These are phyloP conservation scores for Struthio camelus DNA, from an alignment of 2,113 vertebrate genomes.

Conservation along the genomic window DNA sequence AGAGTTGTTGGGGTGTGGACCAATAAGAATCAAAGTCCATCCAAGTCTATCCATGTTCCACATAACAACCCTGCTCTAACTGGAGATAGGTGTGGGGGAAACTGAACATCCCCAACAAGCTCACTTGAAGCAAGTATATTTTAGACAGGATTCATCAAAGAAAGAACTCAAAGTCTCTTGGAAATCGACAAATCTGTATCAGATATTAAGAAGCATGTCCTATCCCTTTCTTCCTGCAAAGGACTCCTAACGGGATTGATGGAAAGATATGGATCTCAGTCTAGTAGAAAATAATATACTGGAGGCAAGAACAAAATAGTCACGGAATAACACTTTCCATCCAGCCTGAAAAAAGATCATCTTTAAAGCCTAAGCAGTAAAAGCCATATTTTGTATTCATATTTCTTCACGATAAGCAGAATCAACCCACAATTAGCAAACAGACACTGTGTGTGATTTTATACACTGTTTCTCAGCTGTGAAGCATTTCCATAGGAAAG, in stretches of 20 bases:
- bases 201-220: background rate
- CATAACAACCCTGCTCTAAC: background rate
- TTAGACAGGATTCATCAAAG: background rate
- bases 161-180: background rate
- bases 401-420: background rate
- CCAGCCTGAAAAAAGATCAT: background rate
- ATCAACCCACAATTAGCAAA: background rate
- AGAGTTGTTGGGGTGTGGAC: background rate
- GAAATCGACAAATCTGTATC: background rate
- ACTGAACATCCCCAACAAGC: background rate
- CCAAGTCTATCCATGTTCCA: background rate
- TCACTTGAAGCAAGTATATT: background rate
- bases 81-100: background rate
- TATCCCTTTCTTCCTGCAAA: background rate
- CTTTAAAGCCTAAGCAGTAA: background rate
- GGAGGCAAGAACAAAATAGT: background rate
- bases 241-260: background rate
- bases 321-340: background rate
- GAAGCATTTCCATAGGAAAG: background rate
- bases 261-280: background rate
- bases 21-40: background rate
- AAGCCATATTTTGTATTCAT: background rate
- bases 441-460: background rate
- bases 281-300: background rate
- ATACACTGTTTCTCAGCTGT: background rate